Base-by-base conservation (phyloP, 2,888 invertebrate species). In the Microchrysa polita region DNA sequence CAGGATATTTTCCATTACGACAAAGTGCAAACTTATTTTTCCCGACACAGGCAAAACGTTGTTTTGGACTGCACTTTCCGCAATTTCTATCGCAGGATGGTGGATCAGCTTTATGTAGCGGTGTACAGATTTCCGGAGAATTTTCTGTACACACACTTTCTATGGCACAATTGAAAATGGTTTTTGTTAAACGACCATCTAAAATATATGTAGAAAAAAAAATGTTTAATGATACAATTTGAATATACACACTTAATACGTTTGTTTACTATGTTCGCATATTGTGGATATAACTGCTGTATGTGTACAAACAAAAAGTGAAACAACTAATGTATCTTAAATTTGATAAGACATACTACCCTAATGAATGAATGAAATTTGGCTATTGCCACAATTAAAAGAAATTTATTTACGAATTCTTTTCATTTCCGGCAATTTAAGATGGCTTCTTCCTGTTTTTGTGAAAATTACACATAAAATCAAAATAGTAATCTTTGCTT, bases 1-100 rank as follows among this genome's bases (percentile, higher is more conserved):
- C 22, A 40, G 69, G 69, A 40, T 69, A 69, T 1, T 34, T 55
- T 1, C 69, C 57, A 40, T 57, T 20, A 9, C 18, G 7, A 40
- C 69, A 69, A 10, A 69, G 55, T 1, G 69, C 69, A 18, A 69
- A 69, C 48, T 69, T 69, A 20, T 12, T 69, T 23, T 20, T 69
- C 18, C 69, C 57, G 18, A 69, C 42, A n/a, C 69, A 69, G 1
- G 69, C 69, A 20, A 40, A 69, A 52, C 42, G 16, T 57, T 40
- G 14, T 12, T 2, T 57, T 57, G 27, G 34, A 18, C 22, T 55
- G 18, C 69, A 69, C 57, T 40, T 57, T 2, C 69, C 69, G 18
- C 69, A 69, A 42, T 69, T 69, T 18, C 40, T 42, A 55, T 69
- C 40, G 20, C 69, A 69, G 1, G 18, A 27, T 18, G 69, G 69